Evolutionary conservation across 2,113 vertebrate genomes (phyloP).

Genomic region (Natator depressus): DNA sequence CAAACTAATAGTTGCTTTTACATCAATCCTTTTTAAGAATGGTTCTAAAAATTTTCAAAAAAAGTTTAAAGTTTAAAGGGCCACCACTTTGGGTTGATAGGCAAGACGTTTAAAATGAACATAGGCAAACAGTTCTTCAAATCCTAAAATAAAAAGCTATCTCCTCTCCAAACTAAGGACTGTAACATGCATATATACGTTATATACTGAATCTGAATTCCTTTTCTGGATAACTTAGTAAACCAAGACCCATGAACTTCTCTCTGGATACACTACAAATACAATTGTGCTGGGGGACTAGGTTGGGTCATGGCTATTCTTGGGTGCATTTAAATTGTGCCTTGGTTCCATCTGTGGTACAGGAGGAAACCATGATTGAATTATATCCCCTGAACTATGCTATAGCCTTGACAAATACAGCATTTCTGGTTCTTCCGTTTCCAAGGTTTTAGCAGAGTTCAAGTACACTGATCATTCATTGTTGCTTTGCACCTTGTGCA

Average conservation of each 20-base stretch:
- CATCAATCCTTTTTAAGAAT: background rate
- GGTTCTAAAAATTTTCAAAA: background rate
- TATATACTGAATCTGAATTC: background rate
- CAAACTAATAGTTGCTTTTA: background rate
- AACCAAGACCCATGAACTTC: background rate
- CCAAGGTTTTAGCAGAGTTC: too few species aligned
- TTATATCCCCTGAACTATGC: background rate
- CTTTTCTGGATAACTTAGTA: background rate
- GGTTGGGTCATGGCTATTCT: background rate
- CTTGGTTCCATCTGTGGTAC: background rate
- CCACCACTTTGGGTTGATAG: background rate
- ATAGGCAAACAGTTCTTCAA: too few species aligned
- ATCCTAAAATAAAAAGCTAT: background rate
- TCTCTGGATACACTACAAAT: background rate
- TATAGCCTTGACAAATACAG: background rate
- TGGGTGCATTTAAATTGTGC: background rate
- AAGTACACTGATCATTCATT: too few species aligned
- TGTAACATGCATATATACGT: too few species aligned
- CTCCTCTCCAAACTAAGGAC: background rate
- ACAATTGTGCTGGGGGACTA: background rate
- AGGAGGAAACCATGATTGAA: rapidly evolving
- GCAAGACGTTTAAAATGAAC: background rate
- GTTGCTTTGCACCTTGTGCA: too few species aligned
- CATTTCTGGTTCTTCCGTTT: too few species aligned
- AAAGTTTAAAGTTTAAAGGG: too few species aligned